Evolutionary conservation across 1,140 invertebrate genomes (phyloP), one percentile per base, ranked within the genome.

Genomic region (Aphelenchoides besseyi): DNA sequence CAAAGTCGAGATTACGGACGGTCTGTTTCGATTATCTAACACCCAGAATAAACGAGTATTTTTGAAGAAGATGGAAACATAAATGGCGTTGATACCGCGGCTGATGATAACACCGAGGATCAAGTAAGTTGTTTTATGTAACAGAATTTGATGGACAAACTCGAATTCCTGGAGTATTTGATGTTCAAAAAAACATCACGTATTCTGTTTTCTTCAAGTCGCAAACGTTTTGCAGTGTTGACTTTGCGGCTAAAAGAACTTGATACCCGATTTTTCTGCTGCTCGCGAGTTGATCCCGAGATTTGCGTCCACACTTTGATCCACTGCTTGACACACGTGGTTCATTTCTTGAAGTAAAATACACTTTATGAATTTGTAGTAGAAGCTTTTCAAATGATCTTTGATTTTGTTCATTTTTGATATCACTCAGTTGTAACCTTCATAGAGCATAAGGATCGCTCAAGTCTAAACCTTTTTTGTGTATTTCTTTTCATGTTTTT

Each of bases 1-100:
- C 12, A 48, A 48, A 48, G 41, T 48, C 12, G 41, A 48, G 41
- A 48, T 48, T 23, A 48, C 41, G 41, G 41, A 48, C 41, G 41
- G 41, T 48, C 41, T 12, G 41, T 48, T 48, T 48, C 41, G 12
- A 16, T 48, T 48, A 48, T 48, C 23, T 12, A 23, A 16, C 41
- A 48, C 41, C n/a, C n/a, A n/a, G n/a, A n/a, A n/a, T n/a, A n/a
- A n/a, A n/a, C n/a, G 41, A 48, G 12, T 48, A 48, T 23, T 48
- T 59, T 59, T 33, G n/a, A 41, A 59, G 55, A 18, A 59, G 55
- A 48, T 23, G 5, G 55, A 5, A 59, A 59, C 55, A 23, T 59
- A 33, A 59, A 59, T 23, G 55, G 55, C 16, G 55, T 59, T 28
- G 55, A n/a, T n/a, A n/a, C 18, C 12, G 18, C 55, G 5, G 55